Conservation (phyloP, 2,888 invertebrate species). For the Drosophila tanythrix region DNA sequence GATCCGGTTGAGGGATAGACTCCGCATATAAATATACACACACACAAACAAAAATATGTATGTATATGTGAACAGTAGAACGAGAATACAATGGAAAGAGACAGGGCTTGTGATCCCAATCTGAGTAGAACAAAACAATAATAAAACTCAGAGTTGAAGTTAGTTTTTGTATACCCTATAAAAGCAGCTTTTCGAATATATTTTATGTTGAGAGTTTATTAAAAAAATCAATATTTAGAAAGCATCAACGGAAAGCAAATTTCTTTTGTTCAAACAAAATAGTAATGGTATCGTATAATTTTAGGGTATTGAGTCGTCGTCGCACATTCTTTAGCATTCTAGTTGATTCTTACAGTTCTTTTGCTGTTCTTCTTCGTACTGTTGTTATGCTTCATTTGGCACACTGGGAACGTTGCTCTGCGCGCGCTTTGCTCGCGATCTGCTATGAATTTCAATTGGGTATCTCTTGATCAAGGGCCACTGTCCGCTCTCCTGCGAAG, state of each 20-base stretch:
- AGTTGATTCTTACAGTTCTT: slow-evolving; percentile 10
- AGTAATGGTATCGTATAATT: too few relatives aligned
- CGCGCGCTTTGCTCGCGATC: slow-evolving; percentile 49
- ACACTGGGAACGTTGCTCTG: slow-evolving; percentile 51
- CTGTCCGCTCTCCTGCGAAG: not conserved
- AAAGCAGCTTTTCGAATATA: not conserved
- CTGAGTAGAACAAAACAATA: slow-evolving; percentile 28
- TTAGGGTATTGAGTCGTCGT: slow-evolving; percentile 13
- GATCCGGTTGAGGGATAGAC: slow-evolving; percentile 59
- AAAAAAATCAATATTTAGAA: not conserved
- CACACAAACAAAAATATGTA: too few relatives aligned
- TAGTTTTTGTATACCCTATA: slow-evolving; percentile 18
- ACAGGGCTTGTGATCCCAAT: slow-evolving; percentile 43
- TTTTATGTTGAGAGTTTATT: not conserved
- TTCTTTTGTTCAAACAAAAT: not conserved
- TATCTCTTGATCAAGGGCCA: slow-evolving; percentile 57
- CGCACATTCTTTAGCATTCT: not conserved
- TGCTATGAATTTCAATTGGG: slow-evolving; percentile 59
- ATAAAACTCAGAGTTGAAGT: slow-evolving; percentile 15
- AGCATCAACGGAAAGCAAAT: not conserved
- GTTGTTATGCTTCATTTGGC: slow-evolving; percentile 49
- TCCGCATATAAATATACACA: not conserved
- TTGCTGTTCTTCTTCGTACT: slow-evolving; percentile 1
- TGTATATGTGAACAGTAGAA: slow-evolving; percentile 6
- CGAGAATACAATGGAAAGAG: slow-evolving; percentile 34